phyloP scores from a whole-genome alignment of 2,797 vertebrate genomes.

The Pelochelys cantorii region DNA sequence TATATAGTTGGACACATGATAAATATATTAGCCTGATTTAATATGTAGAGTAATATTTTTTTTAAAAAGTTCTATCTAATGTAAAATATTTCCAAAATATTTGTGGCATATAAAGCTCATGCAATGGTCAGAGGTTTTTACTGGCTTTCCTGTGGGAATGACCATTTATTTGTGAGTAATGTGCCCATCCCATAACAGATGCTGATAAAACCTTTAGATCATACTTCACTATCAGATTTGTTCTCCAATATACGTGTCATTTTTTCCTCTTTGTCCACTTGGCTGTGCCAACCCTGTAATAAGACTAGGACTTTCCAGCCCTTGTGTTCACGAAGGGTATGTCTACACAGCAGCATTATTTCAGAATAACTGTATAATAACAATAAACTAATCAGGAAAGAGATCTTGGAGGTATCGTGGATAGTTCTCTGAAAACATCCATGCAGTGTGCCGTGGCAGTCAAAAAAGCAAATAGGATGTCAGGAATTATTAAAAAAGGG shows the following conservation, averaged over 20 bases:
- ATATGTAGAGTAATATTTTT: fast-evolving
- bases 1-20: background rate
- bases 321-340: background rate
- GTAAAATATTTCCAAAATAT: fast-evolving
- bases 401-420: too few relatives aligned
- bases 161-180: background rate
- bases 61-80: background rate
- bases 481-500: too few relatives aligned
- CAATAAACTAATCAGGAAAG: too few relatives aligned
- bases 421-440: too few relatives aligned
- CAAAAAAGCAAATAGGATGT: too few relatives aligned
- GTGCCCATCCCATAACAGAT: fast-evolving
- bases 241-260: fast-evolving
- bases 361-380: too few relatives aligned
- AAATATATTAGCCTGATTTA: background rate
- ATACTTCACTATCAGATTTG: background rate
- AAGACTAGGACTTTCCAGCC: background rate
- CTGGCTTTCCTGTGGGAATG: background rate
- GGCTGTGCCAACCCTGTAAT: background rate
- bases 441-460: too few relatives aligned
- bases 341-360: too few relatives aligned
- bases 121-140: background rate
- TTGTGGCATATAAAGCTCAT: background rate
- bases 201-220: background rate
- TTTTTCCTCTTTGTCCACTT: background rate